These are phyloP conservation scores for Pan paniscus DNA, from an alignment of 2,113 vertebrate genomes.

Conservation along the genomic window DNA sequence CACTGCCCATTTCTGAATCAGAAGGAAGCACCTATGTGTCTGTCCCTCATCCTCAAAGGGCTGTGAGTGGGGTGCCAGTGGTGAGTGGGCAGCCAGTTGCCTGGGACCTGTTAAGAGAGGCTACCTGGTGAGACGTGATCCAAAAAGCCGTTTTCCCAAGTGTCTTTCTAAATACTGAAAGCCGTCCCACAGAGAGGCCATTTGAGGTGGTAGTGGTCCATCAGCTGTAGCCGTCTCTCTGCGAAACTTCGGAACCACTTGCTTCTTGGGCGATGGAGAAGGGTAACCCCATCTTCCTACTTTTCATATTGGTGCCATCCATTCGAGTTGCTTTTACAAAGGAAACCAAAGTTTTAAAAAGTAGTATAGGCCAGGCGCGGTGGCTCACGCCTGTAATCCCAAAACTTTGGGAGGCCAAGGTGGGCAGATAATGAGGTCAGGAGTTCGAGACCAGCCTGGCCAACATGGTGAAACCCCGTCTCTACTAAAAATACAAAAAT, in stretches of 20 bases:
- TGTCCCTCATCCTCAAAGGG: not conserved
- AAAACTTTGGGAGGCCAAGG: too few species aligned
- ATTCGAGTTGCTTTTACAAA: not conserved
- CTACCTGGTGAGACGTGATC: not conserved
- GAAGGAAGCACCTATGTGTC: not conserved
- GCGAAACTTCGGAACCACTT: too few species aligned
- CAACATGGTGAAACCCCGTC: too few species aligned
- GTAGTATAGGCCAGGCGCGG: too few species aligned
- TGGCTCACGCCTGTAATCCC: too few species aligned
- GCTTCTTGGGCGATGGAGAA: not conserved
- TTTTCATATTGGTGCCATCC: fast-evolving
- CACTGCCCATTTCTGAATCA: not conserved
- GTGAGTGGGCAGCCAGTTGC: not conserved
- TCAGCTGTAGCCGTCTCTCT: not conserved
- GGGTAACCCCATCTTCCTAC: fast-evolving
- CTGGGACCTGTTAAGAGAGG: too few species aligned
- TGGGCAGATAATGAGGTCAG: too few species aligned
- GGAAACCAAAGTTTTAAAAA: not conserved
- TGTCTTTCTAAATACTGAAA: fast-evolving
- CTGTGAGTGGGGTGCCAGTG: fast-evolving
- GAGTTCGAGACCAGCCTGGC: too few species aligned
- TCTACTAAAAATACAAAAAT: too few species aligned
- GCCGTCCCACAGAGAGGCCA: fast-evolving
- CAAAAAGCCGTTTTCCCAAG: not conserved
- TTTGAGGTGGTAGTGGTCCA: fast-evolving